These are phyloP conservation scores for Lasius fuliginosus DNA, from an alignment of 2,888 invertebrate genomes.

Conservation along the genomic window DNA sequence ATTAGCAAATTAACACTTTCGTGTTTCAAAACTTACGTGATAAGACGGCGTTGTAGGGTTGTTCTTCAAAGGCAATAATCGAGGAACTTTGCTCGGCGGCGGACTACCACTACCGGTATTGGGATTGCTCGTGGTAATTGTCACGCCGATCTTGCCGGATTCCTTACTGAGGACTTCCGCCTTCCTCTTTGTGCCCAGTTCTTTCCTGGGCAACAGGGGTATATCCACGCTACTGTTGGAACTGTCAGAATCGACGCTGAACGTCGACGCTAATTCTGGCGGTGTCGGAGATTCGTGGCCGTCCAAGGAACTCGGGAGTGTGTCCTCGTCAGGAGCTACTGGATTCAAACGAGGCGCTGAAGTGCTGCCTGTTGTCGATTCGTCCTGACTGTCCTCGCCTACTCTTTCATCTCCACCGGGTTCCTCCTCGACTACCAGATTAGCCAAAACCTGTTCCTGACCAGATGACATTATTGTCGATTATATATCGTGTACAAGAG, in stretches of 20 bases:
- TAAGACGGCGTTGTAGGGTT: slow-evolving; percentile 84
- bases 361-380: slow-evolving; percentile 82
- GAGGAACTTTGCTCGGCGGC: slow-evolving; percentile 87
- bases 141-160: slow-evolving; percentile 96
- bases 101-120: slow-evolving; percentile 87
- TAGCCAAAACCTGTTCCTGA: slow-evolving; percentile 84
- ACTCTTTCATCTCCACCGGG: slow-evolving; percentile 85
- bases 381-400: slow-evolving; percentile 85
- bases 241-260: slow-evolving; percentile 87
- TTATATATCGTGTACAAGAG: background rate
- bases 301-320: slow-evolving; percentile 85
- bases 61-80: slow-evolving; percentile 85
- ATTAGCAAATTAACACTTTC: background rate
- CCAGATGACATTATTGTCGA: slow-evolving; percentile 27
- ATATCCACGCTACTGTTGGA: slow-evolving; percentile 89
- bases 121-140: slow-evolving; percentile 92
- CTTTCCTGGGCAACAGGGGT: slow-evolving; percentile 87
- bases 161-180: slow-evolving; percentile 95
- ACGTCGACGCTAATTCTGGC: slow-evolving; percentile 84
- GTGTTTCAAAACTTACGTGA: slow-evolving; percentile 77
- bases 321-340: slow-evolving; percentile 87
- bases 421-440: slow-evolving; percentile 84
- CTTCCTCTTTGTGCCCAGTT: slow-evolving; percentile 92
- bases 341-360: slow-evolving; percentile 82
- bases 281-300: slow-evolving; percentile 85